phyloP scores from a whole-genome alignment of 2,797 vertebrate genomes.

The Spinus pinus region DNA sequence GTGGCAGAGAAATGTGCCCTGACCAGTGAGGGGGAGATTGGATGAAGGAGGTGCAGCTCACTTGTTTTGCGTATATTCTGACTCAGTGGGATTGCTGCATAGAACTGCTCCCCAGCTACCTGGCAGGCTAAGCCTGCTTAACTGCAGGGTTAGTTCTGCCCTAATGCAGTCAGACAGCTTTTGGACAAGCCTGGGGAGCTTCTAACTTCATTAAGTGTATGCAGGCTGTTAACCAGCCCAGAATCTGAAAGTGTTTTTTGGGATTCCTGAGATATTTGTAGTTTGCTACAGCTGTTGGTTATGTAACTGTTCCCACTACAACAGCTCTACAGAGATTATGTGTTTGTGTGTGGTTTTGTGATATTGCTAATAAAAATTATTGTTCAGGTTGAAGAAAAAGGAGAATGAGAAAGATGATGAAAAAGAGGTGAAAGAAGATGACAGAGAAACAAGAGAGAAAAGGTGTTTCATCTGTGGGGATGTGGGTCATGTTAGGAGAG shows the following conservation, averaged over 20 bases:
- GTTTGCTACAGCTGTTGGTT: background rate
- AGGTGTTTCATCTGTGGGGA: slow-evolving; percentile 97
- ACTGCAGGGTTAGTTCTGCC: background rate
- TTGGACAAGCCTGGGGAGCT: background rate
- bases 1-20: background rate
- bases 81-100: background rate
- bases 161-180: background rate
- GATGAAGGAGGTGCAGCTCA: background rate
- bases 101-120: background rate
- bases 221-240: background rate
- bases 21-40: background rate
- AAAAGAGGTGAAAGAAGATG: slow-evolving; percentile 90
- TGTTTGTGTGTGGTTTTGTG: background rate
- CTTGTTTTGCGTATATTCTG: background rate
- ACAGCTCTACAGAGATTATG: background rate
- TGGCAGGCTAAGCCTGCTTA: background rate
- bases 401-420: slow-evolving; percentile 93
- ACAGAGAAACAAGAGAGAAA: slow-evolving; percentile 90
- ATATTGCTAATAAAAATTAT: slow-evolving; percentile 28
- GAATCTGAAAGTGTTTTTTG: background rate
- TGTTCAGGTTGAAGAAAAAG: slow-evolving; percentile 91
- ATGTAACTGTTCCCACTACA: background rate
- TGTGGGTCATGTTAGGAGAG: slow-evolving; percentile 91
- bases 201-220: background rate
- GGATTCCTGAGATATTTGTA: background rate